Percentiles rank a stretch among this genome's conserved stretches.
These are phyloP conservation scores for Coelogynopora nodosa DNA, from an alignment of 2,888 invertebrate species.

Conservation along the genomic window DNA sequence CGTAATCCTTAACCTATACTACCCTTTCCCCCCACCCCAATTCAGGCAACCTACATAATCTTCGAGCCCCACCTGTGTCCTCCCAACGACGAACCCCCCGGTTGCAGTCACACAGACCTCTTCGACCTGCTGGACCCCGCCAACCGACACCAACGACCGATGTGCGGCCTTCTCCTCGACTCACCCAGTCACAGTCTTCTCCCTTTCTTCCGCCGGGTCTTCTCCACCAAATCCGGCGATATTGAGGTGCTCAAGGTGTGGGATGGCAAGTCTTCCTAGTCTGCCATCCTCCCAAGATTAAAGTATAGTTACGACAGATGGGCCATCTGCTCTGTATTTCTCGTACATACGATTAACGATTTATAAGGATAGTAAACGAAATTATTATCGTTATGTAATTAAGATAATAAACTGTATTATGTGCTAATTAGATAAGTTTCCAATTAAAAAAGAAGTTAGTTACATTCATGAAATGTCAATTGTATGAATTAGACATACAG, in stretches of 20 bases:
- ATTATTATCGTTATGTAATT: too few relatives aligned
- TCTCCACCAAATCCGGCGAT: not conserved
- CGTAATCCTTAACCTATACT: too few relatives aligned
- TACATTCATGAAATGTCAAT: too few relatives aligned
- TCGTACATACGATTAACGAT: too few relatives aligned
- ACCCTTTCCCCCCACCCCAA: too few relatives aligned
- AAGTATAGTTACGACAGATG: not conserved
- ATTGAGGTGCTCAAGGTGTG: not conserved
- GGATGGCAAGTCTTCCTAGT: not conserved
- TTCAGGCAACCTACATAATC: slow-evolving; percentile 72
- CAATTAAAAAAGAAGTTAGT: too few relatives aligned
- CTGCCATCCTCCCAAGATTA: too few relatives aligned
- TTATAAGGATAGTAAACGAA: too few relatives aligned
- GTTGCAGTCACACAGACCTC: not conserved
- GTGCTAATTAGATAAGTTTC: too few relatives aligned
- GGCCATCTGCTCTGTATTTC: too few relatives aligned
- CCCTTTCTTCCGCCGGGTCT: not conserved
- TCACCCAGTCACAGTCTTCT: not conserved
- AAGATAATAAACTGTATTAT: too few relatives aligned
- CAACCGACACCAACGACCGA: not conserved
- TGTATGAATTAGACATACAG: too few relatives aligned
- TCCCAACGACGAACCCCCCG: not conserved
- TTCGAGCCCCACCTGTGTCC: slow-evolving; percentile 64
- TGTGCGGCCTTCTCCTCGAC: not conserved
- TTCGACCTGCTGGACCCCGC: not conserved